A percentile compares a stretch with the other conserved stretches of the same genome.
These are phyloP conservation scores for Drosophila novamexicana DNA, from an alignment of 1,140 invertebrate species.

Conservation along the genomic window DNA sequence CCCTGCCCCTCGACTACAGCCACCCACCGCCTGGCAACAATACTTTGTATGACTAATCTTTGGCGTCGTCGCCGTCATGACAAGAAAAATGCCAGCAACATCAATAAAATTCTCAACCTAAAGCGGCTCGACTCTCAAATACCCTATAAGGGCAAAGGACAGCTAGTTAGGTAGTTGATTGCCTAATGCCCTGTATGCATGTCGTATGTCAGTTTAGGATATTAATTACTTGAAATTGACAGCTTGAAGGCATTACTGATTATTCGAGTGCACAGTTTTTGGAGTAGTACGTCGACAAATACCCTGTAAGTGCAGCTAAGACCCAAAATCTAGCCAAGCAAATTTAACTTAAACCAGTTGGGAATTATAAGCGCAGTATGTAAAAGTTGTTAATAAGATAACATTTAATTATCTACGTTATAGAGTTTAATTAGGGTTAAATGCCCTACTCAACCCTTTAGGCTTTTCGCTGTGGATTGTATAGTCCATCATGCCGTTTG, in stretches of 20 bases:
- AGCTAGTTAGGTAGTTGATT: not conserved
- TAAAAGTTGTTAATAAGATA: too few relatives aligned
- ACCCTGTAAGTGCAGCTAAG: not conserved
- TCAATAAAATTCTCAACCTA: constrained; percentile 30
- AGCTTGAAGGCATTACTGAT: not conserved
- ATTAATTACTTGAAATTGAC: constrained; percentile 3
- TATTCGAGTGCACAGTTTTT: too few relatives aligned
- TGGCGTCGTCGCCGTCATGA: constrained; percentile 63
- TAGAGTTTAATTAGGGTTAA: too few relatives aligned
- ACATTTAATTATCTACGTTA: too few relatives aligned
- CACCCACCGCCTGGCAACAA: constrained; percentile 30
- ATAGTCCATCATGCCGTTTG: not conserved
- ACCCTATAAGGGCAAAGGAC: constrained; percentile 8
- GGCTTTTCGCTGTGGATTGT: not conserved
- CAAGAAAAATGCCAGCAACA: constrained; percentile 58
- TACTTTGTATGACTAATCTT: constrained; percentile 78
- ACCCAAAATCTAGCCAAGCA: too few relatives aligned
- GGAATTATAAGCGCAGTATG: too few relatives aligned
- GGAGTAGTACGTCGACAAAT: not conserved
- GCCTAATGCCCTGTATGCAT: not conserved
- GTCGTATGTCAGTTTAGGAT: not conserved
- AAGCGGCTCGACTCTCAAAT: constrained; percentile 13
- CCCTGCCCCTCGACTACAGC: constrained; percentile 9
- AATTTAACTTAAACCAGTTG: too few relatives aligned
- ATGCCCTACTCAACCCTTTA: not conserved